These are phyloP conservation scores for Caenorhabditis sp. DNA, from an alignment of 2,888 invertebrate genomes.

Conservation along the genomic window DNA sequence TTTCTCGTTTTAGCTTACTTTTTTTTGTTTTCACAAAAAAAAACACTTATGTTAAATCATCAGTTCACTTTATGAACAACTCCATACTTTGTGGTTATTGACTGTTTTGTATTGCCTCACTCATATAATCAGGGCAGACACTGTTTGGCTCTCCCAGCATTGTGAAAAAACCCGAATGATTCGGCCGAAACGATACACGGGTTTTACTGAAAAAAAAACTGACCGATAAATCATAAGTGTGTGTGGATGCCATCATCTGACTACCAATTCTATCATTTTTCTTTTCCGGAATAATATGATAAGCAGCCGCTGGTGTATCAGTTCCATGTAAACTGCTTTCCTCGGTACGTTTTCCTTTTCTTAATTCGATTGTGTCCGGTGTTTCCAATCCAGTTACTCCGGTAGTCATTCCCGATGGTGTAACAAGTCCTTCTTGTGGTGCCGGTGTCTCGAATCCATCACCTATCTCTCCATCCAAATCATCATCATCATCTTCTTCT, in stretches of 20 bases:
- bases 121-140: too few species aligned
- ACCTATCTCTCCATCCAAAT: constrained; percentile 7
- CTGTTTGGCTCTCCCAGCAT: too few species aligned
- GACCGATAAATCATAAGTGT: constrained; percentile 90
- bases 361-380: constrained; percentile 94
- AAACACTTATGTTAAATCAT: too few species aligned
- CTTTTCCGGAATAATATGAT: constrained; percentile 93
- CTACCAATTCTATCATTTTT: constrained; percentile 82
- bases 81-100: too few species aligned
- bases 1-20: too few species aligned
- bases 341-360: constrained; percentile 97
- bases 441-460: constrained; percentile 54
- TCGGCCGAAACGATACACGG: too few species aligned
- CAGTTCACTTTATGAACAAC: too few species aligned
- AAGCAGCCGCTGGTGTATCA: constrained; percentile 77
- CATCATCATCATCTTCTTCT: constrained; percentile 58
- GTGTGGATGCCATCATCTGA: constrained; percentile 89
- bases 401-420: constrained; percentile 67
- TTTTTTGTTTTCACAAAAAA: too few species aligned
- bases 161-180: too few species aligned
- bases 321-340: constrained; percentile 72
- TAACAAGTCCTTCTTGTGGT: constrained; percentile 42
- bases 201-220: too few species aligned
- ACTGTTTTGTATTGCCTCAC: too few species aligned
- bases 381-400: constrained; percentile 81